phyloP scores from a whole-genome alignment of 1,140 invertebrate species.

The Ptiloglossa arizonensis region DNA sequence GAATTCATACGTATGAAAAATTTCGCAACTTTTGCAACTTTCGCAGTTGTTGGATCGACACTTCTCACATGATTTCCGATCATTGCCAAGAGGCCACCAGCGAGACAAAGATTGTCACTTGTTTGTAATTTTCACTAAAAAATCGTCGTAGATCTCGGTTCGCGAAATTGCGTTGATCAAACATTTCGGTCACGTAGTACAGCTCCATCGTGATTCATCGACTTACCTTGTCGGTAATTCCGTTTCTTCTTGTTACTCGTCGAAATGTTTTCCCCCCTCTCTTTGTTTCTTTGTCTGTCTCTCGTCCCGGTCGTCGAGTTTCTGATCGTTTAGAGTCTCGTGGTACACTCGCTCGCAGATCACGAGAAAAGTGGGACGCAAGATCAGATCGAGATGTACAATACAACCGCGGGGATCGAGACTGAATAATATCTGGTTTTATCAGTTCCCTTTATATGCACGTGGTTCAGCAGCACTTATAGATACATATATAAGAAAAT shows the following conservation, averaged over 20 bases:
- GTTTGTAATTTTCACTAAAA: not conserved
- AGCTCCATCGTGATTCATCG: not conserved
- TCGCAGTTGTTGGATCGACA: not conserved
- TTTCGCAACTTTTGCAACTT: no score
- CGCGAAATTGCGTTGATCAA: not conserved
- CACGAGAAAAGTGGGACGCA: slow-evolving; percentile 17
- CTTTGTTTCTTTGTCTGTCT: not conserved
- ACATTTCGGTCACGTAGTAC: not conserved
- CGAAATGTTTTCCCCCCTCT: not conserved
- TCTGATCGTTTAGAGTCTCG: not conserved
- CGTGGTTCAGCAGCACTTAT: not conserved
- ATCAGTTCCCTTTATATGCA: slow-evolving; percentile 61
- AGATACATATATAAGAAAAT: not conserved
- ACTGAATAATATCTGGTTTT: slow-evolving; percentile 50
- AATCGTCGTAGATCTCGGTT: not conserved
- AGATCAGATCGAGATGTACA: slow-evolving; percentile 5
- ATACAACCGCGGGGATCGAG: not conserved
- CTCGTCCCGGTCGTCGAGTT: not conserved
- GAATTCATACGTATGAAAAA: no score
- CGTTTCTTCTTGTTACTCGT: not conserved
- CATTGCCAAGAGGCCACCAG: not conserved
- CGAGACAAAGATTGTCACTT: not conserved
- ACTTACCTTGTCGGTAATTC: not conserved
- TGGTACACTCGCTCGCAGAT: not conserved
- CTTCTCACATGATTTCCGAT: not conserved